Percentiles rank a stretch among this genome's conserved stretches.
Evolutionary conservation across 2,113 vertebrate species (phyloP).

Genomic region (Mastomys coucha): DNA sequence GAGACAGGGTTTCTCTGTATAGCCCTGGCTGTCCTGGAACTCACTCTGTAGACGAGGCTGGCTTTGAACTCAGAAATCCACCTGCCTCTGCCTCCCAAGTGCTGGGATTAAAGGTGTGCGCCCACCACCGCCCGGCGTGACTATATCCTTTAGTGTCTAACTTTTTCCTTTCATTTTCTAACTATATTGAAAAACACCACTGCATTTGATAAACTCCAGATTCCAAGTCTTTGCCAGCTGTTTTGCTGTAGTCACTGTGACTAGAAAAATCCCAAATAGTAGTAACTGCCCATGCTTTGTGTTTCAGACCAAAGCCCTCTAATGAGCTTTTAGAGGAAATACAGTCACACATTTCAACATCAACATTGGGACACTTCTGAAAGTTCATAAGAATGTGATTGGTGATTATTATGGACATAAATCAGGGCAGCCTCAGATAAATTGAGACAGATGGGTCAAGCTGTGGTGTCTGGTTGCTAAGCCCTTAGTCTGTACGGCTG

Average conservation of each 20-base stretch:
- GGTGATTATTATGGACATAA: not conserved
- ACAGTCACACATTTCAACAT: not conserved
- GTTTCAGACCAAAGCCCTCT: not conserved
- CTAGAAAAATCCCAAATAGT: not conserved
- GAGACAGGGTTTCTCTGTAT: too few relatives aligned
- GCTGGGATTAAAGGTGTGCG: too few relatives aligned
- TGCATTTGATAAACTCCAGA: not conserved
- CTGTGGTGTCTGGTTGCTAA: not conserved
- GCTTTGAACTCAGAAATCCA: too few relatives aligned
- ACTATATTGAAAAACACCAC: not conserved
- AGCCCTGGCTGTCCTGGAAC: too few relatives aligned
- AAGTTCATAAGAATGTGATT: not conserved
- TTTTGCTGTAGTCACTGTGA: too few relatives aligned
- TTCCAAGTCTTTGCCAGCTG: too few relatives aligned
- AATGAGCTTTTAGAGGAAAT: not conserved
- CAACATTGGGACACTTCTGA: not conserved
- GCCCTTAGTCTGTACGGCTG: not conserved
- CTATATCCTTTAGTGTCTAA: not conserved
- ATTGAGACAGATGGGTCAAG: not conserved
- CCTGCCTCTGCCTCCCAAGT: too few relatives aligned
- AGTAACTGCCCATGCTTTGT: not conserved
- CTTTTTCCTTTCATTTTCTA: not conserved
- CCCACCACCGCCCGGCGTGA: too few relatives aligned
- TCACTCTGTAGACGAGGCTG: too few relatives aligned
- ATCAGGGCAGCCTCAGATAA: not conserved